phyloP scores from a whole-genome alignment of 1,140 invertebrate species.

The Asbolus verrucosus region DNA sequence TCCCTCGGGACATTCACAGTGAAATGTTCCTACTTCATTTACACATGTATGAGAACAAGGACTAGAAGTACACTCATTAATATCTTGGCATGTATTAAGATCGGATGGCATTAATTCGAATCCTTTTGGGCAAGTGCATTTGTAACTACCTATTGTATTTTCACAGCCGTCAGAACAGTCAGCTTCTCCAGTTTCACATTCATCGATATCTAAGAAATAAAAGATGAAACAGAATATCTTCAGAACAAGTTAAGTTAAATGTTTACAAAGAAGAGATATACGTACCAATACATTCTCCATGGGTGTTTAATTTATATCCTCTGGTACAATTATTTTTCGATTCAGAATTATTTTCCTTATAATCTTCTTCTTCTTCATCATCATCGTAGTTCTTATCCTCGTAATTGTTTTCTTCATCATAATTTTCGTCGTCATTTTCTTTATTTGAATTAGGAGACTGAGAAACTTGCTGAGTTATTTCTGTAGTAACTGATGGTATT shows the following conservation, averaged over 20 bases:
- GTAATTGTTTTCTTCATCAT: constrained; percentile 50
- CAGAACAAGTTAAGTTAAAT: too few species aligned
- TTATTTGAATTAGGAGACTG: neutral
- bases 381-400: constrained; percentile 25
- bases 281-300: constrained; percentile 51
- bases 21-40: constrained; percentile 58
- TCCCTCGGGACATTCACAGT: constrained; percentile 65
- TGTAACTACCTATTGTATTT: constrained; percentile 65
- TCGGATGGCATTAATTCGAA: constrained; percentile 51
- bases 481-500: neutral
- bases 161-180: constrained; percentile 66
- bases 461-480: neutral
- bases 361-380: constrained; percentile 39
- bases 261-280: too few species aligned
- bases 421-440: constrained; percentile 37
- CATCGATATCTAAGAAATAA: constrained; percentile 70
- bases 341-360: too few species aligned
- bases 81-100: constrained; percentile 33
- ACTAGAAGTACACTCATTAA: constrained; percentile 43
- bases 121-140: constrained; percentile 61
- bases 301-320: constrained; percentile 13
- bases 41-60: constrained; percentile 57
- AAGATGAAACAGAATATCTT: too few species aligned
- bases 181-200: constrained; percentile 69
- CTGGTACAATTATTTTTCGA: too few species aligned